These are phyloP conservation scores for Varecia variegata DNA, from an alignment of 2,797 vertebrate species.

Conservation along the genomic window DNA sequence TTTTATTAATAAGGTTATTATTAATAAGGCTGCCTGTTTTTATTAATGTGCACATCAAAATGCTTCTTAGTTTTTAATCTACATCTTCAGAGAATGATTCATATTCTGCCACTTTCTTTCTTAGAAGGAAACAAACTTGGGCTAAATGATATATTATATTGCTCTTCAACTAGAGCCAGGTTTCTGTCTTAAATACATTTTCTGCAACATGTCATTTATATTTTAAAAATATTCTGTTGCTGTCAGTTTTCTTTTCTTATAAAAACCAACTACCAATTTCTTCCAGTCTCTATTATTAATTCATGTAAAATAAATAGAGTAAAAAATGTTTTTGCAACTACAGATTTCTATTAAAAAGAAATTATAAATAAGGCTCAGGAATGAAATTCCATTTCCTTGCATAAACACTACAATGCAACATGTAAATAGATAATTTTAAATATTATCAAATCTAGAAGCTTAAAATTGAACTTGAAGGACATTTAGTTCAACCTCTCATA, in stretches of 20 bases:
- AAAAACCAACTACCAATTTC: slow-evolving; percentile 22
- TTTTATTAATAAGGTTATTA: slow-evolving; percentile 16
- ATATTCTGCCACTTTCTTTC: background rate
- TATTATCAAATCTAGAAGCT: slow-evolving; percentile 18
- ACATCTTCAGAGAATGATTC: slow-evolving; percentile 26
- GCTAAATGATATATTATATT: slow-evolving; percentile 6
- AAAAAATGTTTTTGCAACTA: background rate
- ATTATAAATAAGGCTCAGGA: slow-evolving; percentile 23
- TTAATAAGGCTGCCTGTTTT: background rate
- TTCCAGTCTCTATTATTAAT: slow-evolving; percentile 47
- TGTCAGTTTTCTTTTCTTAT: slow-evolving; percentile 48
- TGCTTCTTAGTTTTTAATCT: slow-evolving; percentile 32
- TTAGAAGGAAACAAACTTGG: background rate
- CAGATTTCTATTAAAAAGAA: slow-evolving; percentile 44
- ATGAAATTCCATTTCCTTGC: slow-evolving; percentile 33
- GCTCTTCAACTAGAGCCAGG: background rate
- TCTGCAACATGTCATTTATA: slow-evolving; percentile 15
- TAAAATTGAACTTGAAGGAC: slow-evolving; percentile 35
- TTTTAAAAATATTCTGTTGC: slow-evolving; percentile 35
- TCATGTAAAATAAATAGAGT: slow-evolving; percentile 50
- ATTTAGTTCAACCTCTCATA: background rate
- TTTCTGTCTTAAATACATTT: slow-evolving; percentile 46
- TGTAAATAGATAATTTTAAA: slow-evolving; percentile 29
- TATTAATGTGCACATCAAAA: background rate
- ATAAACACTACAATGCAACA: background rate